Evolutionary conservation across 2,888 invertebrate genomes (phyloP).

Genomic region (Protophormia terraenovae): DNA sequence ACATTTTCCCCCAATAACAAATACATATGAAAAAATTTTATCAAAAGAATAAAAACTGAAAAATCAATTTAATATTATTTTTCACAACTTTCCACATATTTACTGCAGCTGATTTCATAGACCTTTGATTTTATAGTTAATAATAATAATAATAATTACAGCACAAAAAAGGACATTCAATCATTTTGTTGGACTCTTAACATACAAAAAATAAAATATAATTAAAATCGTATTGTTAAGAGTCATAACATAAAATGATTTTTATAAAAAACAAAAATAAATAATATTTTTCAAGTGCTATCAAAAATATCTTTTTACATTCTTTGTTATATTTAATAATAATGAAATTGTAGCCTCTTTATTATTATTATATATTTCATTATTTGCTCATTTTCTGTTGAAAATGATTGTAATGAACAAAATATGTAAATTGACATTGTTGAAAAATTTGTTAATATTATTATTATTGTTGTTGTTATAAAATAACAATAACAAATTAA

Average conservation of each 20-base stretch:
- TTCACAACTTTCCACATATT: neutral
- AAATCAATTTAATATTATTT: neutral
- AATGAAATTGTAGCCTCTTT: neutral
- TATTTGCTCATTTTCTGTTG: conserved; percentile 23
- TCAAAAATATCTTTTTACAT: no score
- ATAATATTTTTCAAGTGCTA: no score
- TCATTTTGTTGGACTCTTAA: no score
- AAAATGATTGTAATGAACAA: neutral
- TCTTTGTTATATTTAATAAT: neutral
- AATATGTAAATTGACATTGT: no score
- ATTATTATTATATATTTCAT: conserved; percentile 24
- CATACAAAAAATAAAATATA: neutral
- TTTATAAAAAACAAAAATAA: no score
- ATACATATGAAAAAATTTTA: no score
- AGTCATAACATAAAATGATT: no score
- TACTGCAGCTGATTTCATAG: neutral
- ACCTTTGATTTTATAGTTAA: neutral
- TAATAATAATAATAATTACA: no score
- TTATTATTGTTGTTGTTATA: neutral
- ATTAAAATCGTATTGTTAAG: neutral
- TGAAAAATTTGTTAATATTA: neutral
- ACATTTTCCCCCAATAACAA: no score
- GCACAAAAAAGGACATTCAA: neutral
- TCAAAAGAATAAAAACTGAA: neutral
- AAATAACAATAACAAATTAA: neutral